These are phyloP conservation scores for Chaetodon trifasciatus DNA, from an alignment of 2,797 vertebrate species.

Conservation along the genomic window DNA sequence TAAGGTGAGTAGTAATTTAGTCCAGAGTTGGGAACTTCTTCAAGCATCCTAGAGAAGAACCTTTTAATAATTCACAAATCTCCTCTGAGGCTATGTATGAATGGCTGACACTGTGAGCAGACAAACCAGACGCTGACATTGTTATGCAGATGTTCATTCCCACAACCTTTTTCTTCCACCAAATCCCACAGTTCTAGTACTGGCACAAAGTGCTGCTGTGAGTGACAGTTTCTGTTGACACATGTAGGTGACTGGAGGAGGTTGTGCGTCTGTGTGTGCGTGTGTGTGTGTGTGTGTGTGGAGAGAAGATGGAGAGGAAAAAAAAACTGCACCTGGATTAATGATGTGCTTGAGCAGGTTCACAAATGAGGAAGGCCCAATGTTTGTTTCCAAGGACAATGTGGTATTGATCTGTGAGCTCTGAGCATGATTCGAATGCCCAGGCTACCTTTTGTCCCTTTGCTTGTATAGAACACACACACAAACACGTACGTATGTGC, in stretches of 20 bases:
- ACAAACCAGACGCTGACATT: constrained; percentile 77
- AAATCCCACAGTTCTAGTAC: constrained; percentile 73
- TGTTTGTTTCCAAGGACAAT: constrained; percentile 88
- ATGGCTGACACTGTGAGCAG: constrained; percentile 78
- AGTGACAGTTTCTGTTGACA: constrained; percentile 83
- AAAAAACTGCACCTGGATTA: constrained; percentile 80
- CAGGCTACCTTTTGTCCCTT: constrained; percentile 61
- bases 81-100: constrained; percentile 75
- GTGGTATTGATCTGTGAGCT: constrained; percentile 83
- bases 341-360: constrained; percentile 87
- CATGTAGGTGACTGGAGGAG: constrained; percentile 69
- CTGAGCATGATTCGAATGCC: constrained; percentile 77
- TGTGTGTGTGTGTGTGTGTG: constrained; percentile 13
- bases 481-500: background rate
- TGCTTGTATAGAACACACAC: constrained; percentile 24
- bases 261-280: constrained; percentile 39
- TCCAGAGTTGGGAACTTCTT: constrained; percentile 70
- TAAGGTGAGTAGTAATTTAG: constrained; percentile 71
- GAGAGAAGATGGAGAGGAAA: constrained; percentile 27
- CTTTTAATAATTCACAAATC: constrained; percentile 82
- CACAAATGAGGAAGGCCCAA: constrained; percentile 82
- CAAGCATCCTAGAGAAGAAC: constrained; percentile 54
- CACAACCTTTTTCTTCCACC: constrained; percentile 72
- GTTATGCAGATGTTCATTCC: constrained; percentile 83
- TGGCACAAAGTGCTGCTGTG: constrained; percentile 66